These are phyloP conservation scores for Cryptoprocta ferox DNA, from an alignment of 2,797 vertebrate genomes.

Conservation along the genomic window DNA sequence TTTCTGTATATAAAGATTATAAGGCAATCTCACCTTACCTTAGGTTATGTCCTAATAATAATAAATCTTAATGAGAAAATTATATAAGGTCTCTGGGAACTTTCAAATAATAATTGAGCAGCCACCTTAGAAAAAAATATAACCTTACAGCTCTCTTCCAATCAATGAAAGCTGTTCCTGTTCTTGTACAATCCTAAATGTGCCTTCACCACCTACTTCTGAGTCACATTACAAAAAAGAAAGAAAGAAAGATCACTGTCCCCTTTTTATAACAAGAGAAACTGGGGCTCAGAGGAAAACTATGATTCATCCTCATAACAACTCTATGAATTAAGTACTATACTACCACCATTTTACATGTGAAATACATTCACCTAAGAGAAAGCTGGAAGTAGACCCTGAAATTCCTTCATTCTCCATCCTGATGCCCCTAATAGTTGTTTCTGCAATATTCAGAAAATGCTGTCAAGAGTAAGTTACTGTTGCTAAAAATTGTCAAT, in stretches of 20 bases:
- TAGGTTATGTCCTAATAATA: constrained; percentile 64
- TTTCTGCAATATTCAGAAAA: constrained; percentile 38
- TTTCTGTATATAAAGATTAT: constrained; percentile 45
- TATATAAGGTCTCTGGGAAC: constrained; percentile 51
- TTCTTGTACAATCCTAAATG: constrained; percentile 36
- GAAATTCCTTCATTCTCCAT: background rate
- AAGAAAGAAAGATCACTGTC: constrained; percentile 56
- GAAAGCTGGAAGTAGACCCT: constrained; percentile 38
- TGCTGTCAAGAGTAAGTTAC: background rate
- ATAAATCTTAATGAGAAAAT: constrained; percentile 62
- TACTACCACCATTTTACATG: constrained; percentile 48
- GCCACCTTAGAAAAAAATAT: constrained; percentile 61
- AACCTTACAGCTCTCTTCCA: constrained; percentile 63
- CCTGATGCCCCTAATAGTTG: background rate
- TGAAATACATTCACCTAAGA: background rate
- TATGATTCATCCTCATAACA: constrained; percentile 55
- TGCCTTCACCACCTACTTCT: constrained; percentile 65
- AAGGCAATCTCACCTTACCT: constrained; percentile 38
- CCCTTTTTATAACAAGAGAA: constrained; percentile 59
- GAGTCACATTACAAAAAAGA: constrained; percentile 62
- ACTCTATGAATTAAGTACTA: constrained; percentile 35
- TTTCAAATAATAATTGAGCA: constrained; percentile 67
- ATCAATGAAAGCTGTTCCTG: constrained; percentile 72
- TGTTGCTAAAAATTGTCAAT: constrained; percentile 20
- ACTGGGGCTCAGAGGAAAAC: constrained; percentile 44